Evolutionary conservation across 37 sponge, comb jelly and placozoan species (phyloP), one percentile per base, ranked within the genome.

Genomic region (Cliona cf. orientalis): DNA sequence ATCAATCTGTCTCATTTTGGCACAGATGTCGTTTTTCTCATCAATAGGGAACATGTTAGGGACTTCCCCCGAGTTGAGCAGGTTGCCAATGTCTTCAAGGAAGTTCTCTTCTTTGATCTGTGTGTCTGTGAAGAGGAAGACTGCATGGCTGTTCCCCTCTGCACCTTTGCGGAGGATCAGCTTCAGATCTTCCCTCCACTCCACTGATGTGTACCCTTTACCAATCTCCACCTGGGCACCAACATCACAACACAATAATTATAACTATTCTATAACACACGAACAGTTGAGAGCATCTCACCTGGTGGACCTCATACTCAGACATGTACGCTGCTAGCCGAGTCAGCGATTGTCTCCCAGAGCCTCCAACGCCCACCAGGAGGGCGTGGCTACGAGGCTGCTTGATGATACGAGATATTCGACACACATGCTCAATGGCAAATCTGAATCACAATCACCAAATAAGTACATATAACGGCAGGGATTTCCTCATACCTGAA

Each of bases 171-270:
- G 67, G 31, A 98, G 71, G 29, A 98, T 89, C 92, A 80, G 93
- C 88, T 95, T 98, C 69, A 98, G 49, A 59, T 98, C 99, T 45
- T 98, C 99, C 66, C 96, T 79, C 99, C 99, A 98, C 68, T 98
- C 99, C 21, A 93, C 83, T 4, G 91, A 76, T 29, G 99, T 96
- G 78, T 98, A 98, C 22, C 96, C 92, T 60, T 98, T 98, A n/a
- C 92, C 86, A 28, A 98, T 95, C 77, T 98, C 99, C 33, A 98
- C 96, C 95, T 94, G 53, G 6, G 39, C 2, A 26, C 1, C 14
- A 63, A 7, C 26, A 25, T 25, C 65, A 53, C 12, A 19, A 53
- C 12, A 21, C 19, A 21, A 53, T 53, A 53, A n/a, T 53, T 21
- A 21, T 19, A 53, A 53, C 56, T 53, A 19, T 53, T 53, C 56